phyloP scores from a whole-genome alignment of 2,113 vertebrate genomes.

The Piaya cayana region DNA sequence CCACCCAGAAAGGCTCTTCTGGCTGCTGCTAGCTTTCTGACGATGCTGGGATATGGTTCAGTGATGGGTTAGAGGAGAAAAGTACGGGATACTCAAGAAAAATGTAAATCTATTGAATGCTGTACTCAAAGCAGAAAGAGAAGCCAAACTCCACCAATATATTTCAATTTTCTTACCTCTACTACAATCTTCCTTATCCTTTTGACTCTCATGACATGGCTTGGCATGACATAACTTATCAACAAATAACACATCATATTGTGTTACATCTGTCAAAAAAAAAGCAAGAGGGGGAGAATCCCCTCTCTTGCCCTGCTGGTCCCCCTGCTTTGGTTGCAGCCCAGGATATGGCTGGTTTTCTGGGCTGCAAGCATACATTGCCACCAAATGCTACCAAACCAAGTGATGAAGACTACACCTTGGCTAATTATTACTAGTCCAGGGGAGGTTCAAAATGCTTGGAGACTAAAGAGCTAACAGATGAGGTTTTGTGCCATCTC shows the following conservation, averaged over 20 bases:
- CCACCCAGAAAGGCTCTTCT: neutral
- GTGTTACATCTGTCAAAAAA: neutral
- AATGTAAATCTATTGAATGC: neutral
- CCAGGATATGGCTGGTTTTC: too few species aligned
- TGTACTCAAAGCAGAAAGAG: neutral
- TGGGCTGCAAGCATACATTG: too few species aligned
- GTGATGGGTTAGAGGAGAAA: neutral
- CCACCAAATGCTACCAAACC: neutral
- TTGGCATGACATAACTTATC: slow-evolving; percentile 2
- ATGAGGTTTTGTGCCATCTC: neutral
- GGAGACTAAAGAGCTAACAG: neutral
- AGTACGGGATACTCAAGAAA: neutral
- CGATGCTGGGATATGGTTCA: neutral
- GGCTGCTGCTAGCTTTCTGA: neutral
- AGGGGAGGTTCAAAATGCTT: neutral
- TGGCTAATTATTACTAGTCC: neutral
- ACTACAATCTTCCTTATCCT: neutral
- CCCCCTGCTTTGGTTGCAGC: too few species aligned
- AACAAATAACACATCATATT: neutral
- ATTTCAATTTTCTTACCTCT: neutral
- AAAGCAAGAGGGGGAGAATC: neutral
- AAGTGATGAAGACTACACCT: neutral
- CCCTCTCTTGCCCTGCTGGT: too few species aligned
- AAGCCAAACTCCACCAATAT: neutral
- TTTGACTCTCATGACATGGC: neutral